These are phyloP conservation scores for Sebastes goodei DNA, from an alignment of 2,797 vertebrate species.

Conservation along the genomic window DNA sequence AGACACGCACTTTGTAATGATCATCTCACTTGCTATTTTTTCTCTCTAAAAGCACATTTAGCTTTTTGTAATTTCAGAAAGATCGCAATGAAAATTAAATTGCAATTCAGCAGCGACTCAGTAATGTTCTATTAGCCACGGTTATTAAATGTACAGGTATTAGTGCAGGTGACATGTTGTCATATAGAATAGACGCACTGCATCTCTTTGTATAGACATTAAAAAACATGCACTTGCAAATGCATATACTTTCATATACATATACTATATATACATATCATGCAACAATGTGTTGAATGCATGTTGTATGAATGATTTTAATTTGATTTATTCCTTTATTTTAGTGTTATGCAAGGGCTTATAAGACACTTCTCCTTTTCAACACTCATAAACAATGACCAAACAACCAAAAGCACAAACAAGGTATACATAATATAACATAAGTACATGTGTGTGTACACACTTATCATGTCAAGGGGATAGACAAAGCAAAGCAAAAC, in stretches of 20 bases:
- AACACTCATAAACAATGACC: too few relatives aligned
- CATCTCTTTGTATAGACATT: not conserved
- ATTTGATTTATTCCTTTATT: not conserved
- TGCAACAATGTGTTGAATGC: not conserved
- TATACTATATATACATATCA: not conserved
- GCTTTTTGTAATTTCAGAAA: conserved; percentile 37
- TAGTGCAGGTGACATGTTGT: not conserved
- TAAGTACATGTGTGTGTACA: not conserved
- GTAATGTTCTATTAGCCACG: not conserved
- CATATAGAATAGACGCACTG: not conserved
- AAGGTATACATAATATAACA: not conserved
- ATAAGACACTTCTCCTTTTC: too few relatives aligned
- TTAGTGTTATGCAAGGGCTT: too few relatives aligned
- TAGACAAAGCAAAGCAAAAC: not conserved
- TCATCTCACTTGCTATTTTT: conserved; percentile 29
- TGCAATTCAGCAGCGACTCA: conserved; percentile 21
- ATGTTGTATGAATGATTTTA: not conserved
- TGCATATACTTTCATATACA: not conserved
- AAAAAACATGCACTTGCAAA: not conserved
- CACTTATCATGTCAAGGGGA: too few relatives aligned
- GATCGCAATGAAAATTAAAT: conserved; percentile 24
- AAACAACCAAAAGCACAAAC: too few relatives aligned
- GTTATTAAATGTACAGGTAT: conserved; percentile 8
- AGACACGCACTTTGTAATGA: conserved; percentile 52
- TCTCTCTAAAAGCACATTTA: conserved; percentile 47